phyloP scores from a whole-genome alignment of 2,113 vertebrate genomes.

The Aegypius monachus region DNA sequence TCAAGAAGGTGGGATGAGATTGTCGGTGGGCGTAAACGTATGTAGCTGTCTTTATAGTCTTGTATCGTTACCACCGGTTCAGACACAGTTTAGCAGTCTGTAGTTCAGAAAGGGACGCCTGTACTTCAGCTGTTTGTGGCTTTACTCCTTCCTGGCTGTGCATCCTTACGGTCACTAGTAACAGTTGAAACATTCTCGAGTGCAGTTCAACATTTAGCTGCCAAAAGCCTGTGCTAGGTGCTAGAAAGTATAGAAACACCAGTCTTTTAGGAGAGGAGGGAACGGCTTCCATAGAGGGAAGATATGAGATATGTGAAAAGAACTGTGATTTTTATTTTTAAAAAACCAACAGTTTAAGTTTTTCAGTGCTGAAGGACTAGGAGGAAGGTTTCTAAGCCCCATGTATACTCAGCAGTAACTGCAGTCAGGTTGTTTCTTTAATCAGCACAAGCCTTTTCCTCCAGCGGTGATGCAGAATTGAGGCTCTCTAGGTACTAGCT shows the following conservation, averaged over 20 bases:
- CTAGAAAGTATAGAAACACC: not conserved
- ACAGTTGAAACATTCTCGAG: not conserved
- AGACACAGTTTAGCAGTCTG: too few species aligned
- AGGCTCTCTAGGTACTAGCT: not conserved
- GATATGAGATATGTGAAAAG: not conserved
- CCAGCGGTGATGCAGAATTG: not conserved
- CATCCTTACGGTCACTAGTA: fast-evolving
- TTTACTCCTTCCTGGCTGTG: not conserved
- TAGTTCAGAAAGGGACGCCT: not conserved
- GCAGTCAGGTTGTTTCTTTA: not conserved
- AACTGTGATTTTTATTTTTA: not conserved
- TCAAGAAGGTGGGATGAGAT: not conserved
- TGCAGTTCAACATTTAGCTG: not conserved
- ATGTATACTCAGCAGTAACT: not conserved
- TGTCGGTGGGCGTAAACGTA: fast-evolving
- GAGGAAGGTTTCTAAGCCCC: not conserved
- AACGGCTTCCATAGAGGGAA: not conserved
- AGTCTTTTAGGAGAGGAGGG: not conserved
- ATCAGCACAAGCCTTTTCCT: not conserved
- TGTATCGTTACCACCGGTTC: not conserved
- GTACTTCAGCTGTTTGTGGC: not conserved
- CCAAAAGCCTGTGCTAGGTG: not conserved
- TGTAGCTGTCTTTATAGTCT: not conserved
- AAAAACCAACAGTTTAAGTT: not conserved
- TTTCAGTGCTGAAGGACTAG: not conserved